Evolutionary conservation across 2,888 invertebrate genomes (phyloP).

Genomic region (Pseudeuparius sepicola): DNA sequence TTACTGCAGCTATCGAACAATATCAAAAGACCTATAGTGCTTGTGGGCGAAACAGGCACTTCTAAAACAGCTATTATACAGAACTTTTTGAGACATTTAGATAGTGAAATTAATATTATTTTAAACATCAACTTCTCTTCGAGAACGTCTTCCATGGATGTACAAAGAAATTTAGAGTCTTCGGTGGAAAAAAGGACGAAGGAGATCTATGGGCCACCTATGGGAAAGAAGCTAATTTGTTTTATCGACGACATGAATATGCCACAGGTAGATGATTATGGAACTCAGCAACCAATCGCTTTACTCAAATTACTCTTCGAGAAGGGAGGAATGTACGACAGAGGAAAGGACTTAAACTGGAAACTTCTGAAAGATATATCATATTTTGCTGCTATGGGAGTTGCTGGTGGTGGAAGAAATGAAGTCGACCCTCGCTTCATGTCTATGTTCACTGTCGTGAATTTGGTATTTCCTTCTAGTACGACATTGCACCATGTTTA

Average conservation of each 20-base stretch:
- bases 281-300: conserved; percentile 90
- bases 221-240: conserved; percentile 79
- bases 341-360: conserved; percentile 84
- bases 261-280: conserved; percentile 81
- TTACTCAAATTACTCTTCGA: conserved; percentile 84
- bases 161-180: conserved; percentile 79
- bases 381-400: conserved; percentile 77
- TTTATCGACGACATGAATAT: conserved; percentile 95
- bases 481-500: conserved; percentile 73
- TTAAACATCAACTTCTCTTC: conserved; percentile 87
- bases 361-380: conserved; percentile 74
- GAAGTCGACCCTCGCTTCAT: conserved; percentile 86
- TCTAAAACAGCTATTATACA: conserved; percentile 86
- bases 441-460: conserved; percentile 81
- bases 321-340: conserved; percentile 78
- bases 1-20: conserved; percentile 67
- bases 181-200: conserved; percentile 84
- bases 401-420: conserved; percentile 81
- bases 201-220: conserved; percentile 80
- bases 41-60: conserved; percentile 87
- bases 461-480: conserved; percentile 75
- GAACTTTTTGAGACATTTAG: conserved; percentile 65
- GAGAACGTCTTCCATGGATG: conserved; percentile 81
- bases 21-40: conserved; percentile 64
- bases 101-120: conserved; percentile 59